phyloP scores from a whole-genome alignment of 2,113 vertebrate species.

The Mastomys coucha region DNA sequence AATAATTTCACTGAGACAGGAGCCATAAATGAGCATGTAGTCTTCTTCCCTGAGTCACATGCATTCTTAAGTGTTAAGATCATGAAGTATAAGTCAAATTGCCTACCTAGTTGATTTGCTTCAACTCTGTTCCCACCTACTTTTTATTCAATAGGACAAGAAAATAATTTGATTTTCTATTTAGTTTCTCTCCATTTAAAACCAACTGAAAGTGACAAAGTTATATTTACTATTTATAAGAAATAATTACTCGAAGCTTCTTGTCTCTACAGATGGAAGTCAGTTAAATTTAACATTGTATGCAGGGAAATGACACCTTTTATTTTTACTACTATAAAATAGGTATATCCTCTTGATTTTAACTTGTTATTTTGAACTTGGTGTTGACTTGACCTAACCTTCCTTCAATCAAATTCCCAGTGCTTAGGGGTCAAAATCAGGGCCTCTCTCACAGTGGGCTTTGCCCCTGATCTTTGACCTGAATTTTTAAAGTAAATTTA shows the following conservation, averaged over 20 bases:
- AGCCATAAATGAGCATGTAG: neutral
- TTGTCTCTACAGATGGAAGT: neutral
- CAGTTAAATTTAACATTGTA: conserved; percentile 33
- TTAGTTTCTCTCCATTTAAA: conserved; percentile 34
- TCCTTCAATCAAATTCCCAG: neutral
- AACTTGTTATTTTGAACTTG: conserved; percentile 41
- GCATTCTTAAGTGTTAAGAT: neutral
- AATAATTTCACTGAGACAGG: neutral
- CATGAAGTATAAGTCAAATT: neutral
- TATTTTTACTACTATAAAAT: neutral
- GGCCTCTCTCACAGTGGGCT: neutral
- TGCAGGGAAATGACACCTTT: neutral
- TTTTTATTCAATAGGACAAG: conserved; percentile 35
- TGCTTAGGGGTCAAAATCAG: neutral
- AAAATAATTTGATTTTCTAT: conserved; percentile 2
- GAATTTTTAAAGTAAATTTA: conserved; percentile 39
- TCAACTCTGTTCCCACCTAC: neutral
- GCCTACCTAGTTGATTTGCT: conserved; percentile 20
- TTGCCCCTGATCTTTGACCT: neutral
- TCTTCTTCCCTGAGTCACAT: neutral
- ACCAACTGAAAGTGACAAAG: neutral
- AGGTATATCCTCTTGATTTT: neutral
- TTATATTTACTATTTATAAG: conserved; percentile 34
- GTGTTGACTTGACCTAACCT: neutral
- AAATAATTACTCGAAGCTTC: neutral